Conservation (phyloP, 2,113 vertebrate species). For the Pseudorectes ferrugineus region DNA sequence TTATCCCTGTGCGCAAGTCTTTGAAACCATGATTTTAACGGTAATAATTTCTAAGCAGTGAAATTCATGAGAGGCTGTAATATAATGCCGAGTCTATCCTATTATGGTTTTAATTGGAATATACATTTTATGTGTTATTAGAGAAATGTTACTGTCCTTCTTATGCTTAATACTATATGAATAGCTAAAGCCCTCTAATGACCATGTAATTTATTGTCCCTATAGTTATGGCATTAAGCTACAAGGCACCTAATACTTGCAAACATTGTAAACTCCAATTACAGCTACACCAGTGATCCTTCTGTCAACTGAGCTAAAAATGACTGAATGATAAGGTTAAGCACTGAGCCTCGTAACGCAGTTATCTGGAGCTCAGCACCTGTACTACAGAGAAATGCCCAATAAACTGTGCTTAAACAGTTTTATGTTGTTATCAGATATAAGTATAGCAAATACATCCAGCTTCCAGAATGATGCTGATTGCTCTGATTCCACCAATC, state of each 20-base stretch:
- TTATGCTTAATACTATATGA: slow-evolving; percentile 11
- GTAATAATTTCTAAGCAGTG: slow-evolving; percentile 51
- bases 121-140: slow-evolving; percentile 35
- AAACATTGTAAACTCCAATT: slow-evolving; percentile 58
- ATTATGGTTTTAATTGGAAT: slow-evolving; percentile 60
- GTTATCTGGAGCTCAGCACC: slow-evolving; percentile 23
- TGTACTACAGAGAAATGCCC: slow-evolving; percentile 46
- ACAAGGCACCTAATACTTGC: slow-evolving; percentile 54
- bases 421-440: slow-evolving; percentile 14
- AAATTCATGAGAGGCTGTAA: slow-evolving; percentile 22
- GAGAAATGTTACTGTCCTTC: slow-evolving; percentile 31
- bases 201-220: slow-evolving; percentile 18
- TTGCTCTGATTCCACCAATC: not conserved
- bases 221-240: slow-evolving; percentile 48
- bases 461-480: slow-evolving; percentile 24
- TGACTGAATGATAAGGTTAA: slow-evolving; percentile 46
- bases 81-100: slow-evolving; percentile 7
- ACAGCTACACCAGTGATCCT: slow-evolving; percentile 47
- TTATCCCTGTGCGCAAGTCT: slow-evolving; percentile 18
- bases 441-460: slow-evolving; percentile 37
- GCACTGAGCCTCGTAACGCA: not conserved
- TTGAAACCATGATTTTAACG: slow-evolving; percentile 47
- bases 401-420: slow-evolving; percentile 42
- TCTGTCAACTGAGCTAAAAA: slow-evolving; percentile 46
- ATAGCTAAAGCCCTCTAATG: slow-evolving; percentile 33